phyloP scores from a whole-genome alignment of 1,140 invertebrate genomes.

The Dufourea novaeangliae region DNA sequence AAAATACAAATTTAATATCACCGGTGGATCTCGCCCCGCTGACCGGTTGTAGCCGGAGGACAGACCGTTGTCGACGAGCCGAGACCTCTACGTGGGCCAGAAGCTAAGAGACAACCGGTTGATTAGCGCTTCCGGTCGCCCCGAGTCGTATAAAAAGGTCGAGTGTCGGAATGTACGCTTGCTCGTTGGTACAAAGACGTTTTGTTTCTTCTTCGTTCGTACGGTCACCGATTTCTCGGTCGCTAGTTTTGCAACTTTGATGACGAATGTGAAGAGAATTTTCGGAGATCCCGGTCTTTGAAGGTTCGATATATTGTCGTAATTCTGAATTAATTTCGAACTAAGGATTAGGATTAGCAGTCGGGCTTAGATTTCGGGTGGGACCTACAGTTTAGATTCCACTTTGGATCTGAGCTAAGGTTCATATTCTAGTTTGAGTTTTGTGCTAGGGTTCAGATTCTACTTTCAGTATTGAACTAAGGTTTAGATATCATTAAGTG shows the following conservation, averaged over 20 bases:
- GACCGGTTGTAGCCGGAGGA: conserved; percentile 32
- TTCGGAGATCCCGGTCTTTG: neutral
- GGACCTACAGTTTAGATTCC: no score
- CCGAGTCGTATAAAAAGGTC: no score
- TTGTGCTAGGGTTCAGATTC: no score
- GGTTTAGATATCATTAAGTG: no score
- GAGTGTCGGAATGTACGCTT: neutral
- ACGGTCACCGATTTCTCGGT: neutral
- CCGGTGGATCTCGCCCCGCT: conserved; percentile 52
- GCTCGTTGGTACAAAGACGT: neutral
- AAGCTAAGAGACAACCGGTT: conserved; percentile 2
- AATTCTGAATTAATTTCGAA: no score
- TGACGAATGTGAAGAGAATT: neutral
- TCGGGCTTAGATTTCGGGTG: no score
- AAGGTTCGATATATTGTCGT: no score
- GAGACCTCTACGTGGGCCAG: conserved; percentile 3
- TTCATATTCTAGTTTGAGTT: no score
- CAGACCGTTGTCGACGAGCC: conserved; percentile 33
- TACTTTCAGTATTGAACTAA: no score
- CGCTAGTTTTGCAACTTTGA: neutral
- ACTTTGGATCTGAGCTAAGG: no score
- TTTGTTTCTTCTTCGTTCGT: neutral
- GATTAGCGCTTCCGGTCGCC: conserved; percentile 20
- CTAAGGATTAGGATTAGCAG: no score
- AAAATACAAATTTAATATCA: conserved; percentile 83